phyloP scores from a whole-genome alignment of 2,888 invertebrate species.

The Metacarcinus magister region DNA sequence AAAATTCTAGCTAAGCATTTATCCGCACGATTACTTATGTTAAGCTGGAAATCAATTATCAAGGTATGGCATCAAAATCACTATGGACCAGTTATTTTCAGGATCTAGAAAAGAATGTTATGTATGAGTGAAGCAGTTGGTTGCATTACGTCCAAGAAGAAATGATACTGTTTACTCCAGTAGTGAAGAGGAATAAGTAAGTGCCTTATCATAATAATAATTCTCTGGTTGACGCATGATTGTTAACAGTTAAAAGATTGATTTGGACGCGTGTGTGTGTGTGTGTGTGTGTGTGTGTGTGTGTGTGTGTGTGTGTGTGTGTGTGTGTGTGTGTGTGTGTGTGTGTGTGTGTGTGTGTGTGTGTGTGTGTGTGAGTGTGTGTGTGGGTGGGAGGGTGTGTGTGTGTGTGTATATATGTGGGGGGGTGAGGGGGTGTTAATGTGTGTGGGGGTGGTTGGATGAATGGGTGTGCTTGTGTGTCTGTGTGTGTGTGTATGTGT shows the following conservation, averaged over 20 bases:
- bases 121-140: slow-evolving; percentile 33
- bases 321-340: neutral
- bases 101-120: neutral
- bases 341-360: neutral
- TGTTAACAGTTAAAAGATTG: neutral
- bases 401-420: too few relatives aligned
- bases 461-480: slow-evolving; percentile 10
- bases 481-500: slow-evolving; percentile 29
- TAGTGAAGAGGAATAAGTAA: slow-evolving; percentile 16
- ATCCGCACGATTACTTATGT: slow-evolving; percentile 18
- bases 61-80: slow-evolving; percentile 34
- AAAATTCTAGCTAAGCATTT: slow-evolving; percentile 40
- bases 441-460: too few relatives aligned
- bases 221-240: slow-evolving; percentile 14
- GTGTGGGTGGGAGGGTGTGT: too few relatives aligned
- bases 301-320: slow-evolving; percentile 52
- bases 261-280: neutral
- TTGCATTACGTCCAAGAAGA: slow-evolving; percentile 22
- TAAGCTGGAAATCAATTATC: slow-evolving; percentile 1
- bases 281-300: slow-evolving; percentile 43
- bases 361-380: too few relatives aligned
- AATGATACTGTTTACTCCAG: neutral
- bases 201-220: slow-evolving; percentile 34
- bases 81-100: slow-evolving; percentile 32
- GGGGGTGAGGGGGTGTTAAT: too few relatives aligned